A percentile compares a stretch with the other conserved stretches of the same genome.
Conservation (phyloP, 2,797 vertebrate species). For the Acanthurus tractus region DNA sequence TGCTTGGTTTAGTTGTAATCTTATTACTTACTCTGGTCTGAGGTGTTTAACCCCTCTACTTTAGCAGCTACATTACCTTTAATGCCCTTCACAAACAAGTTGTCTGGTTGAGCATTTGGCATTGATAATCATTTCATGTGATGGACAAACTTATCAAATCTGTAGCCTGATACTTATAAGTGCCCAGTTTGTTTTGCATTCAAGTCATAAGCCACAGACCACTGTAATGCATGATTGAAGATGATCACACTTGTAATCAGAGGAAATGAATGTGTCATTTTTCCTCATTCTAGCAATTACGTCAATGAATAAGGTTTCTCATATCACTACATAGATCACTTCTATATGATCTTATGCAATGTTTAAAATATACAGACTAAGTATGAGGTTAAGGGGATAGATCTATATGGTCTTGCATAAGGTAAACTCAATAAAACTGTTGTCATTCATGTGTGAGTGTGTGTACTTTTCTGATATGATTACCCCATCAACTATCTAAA, state of each 20-base stretch:
- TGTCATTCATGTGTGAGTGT: conserved; percentile 57
- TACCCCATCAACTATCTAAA: not conserved
- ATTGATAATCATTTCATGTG: conserved; percentile 67
- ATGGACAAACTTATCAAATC: conserved; percentile 71
- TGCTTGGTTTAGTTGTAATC: conserved; percentile 53
- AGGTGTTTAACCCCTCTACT: conserved; percentile 36
- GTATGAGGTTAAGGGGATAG: conserved; percentile 74
- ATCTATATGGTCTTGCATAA: conserved; percentile 79
- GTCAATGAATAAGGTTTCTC: conserved; percentile 69
- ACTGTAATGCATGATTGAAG: conserved; percentile 81
- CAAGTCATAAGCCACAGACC: conserved; percentile 73
- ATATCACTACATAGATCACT: conserved; percentile 80
- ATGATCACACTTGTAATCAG: conserved; percentile 73
- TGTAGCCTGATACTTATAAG: conserved; percentile 82
- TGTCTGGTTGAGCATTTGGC: conserved; percentile 54
- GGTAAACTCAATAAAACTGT: conserved; percentile 80
- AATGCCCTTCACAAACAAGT: conserved; percentile 44
- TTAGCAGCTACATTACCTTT: conserved; percentile 56
- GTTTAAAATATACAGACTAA: conserved; percentile 75
- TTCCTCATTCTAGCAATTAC: conserved; percentile 65
- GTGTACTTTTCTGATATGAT: not conserved
- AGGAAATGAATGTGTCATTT: conserved; percentile 74
- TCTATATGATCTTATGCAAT: conserved; percentile 85
- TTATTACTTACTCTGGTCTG: conserved; percentile 48
- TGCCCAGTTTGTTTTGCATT: conserved; percentile 79